Percentiles rank a stretch among this genome's conserved stretches.
Evolutionary conservation across 64 coral and sea anemone species (phyloP).

Genomic region (Montipora foliosa): DNA sequence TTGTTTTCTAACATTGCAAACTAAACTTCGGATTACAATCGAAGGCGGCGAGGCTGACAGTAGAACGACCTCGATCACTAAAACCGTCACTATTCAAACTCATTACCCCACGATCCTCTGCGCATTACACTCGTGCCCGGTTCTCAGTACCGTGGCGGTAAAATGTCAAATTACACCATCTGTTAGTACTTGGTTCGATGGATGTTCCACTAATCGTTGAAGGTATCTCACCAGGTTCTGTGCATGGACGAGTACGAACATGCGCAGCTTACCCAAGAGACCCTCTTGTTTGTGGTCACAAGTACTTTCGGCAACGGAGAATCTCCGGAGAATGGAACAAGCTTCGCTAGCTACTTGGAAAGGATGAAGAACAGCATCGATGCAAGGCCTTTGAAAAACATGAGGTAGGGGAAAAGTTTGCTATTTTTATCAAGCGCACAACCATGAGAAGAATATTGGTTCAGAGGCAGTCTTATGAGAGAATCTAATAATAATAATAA

Average conservation of each 20-base stretch:
- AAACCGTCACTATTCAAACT: too few relatives aligned
- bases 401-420: neutral
- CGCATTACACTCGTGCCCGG: too few relatives aligned
- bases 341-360: neutral
- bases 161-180: too few relatives aligned
- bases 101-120: too few relatives aligned
- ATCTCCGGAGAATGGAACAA: slow-evolving; percentile 31
- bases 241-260: slow-evolving; percentile 68
- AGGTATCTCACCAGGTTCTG: neutral
- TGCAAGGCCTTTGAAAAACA: slow-evolving; percentile 2
- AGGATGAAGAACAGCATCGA: neutral
- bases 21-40: too few relatives aligned
- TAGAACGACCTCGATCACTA: too few relatives aligned
- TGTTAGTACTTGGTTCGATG: neutral
- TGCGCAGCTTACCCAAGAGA: slow-evolving; percentile 34
- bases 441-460: too few relatives aligned
- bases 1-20: too few relatives aligned
- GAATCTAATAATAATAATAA: too few relatives aligned
- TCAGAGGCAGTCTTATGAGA: too few relatives aligned
- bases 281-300: slow-evolving; percentile 55
- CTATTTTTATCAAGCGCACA: neutral
- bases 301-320: slow-evolving; percentile 75
- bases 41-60: too few relatives aligned
- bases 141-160: too few relatives aligned
- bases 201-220: neutral